phyloP scores from a whole-genome alignment of 2,888 invertebrate species.

The Acanthoscelides obtectus region DNA sequence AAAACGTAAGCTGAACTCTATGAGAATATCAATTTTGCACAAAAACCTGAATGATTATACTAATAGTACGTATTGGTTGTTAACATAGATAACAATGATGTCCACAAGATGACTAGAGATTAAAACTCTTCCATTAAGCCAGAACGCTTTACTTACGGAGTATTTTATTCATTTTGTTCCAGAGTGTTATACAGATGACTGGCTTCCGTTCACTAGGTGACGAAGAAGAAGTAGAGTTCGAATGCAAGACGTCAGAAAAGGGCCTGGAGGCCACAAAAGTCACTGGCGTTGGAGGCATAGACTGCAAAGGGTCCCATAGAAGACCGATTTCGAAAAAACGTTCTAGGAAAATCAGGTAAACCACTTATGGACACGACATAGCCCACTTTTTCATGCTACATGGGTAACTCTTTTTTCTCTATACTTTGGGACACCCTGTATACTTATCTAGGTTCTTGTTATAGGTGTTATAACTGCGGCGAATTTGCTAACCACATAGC shows the following conservation, averaged over 20 bases:
- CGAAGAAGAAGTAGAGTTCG: constrained; percentile 84
- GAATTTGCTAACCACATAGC: constrained; percentile 91
- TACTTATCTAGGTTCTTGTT: too few species aligned
- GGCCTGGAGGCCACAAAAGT: constrained; percentile 85
- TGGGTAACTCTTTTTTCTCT: neutral
- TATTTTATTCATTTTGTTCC: constrained; percentile 31
- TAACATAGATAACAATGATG: too few species aligned
- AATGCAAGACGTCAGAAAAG: constrained; percentile 77
- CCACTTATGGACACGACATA: neutral
- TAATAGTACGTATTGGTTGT: too few species aligned
- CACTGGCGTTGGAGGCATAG: constrained; percentile 69
- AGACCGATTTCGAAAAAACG: constrained; percentile 78
- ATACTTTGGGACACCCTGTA: too few species aligned
- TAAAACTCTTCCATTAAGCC: too few species aligned
- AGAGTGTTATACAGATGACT: constrained; percentile 89
- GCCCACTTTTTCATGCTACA: too few species aligned
- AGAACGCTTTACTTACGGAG: too few species aligned
- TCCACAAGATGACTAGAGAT: too few species aligned
- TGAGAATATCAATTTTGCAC: too few species aligned
- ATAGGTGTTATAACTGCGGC: constrained; percentile 88
- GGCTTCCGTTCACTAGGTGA: constrained; percentile 87
- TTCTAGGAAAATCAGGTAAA: constrained; percentile 77
- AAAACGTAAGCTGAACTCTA: too few species aligned
- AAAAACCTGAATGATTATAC: too few species aligned
- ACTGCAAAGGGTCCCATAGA: constrained; percentile 79